Evolutionary conservation across 1,140 invertebrate genomes (phyloP), one percentile per base, ranked within the genome.

Genomic region (Bombus pyrosoma): DNA sequence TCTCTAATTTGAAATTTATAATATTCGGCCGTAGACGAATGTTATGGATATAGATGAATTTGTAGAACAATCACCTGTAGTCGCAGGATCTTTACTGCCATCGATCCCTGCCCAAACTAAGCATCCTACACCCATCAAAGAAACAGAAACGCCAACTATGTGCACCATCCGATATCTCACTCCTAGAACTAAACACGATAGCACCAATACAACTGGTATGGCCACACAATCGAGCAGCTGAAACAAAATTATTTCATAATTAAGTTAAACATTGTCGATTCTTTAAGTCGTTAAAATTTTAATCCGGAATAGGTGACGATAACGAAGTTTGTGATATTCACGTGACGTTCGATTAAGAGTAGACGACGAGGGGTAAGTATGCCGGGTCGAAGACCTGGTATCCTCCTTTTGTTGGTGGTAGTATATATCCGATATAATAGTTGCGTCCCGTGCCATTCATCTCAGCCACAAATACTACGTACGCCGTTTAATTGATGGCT

Each of bases 171-270:
- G 96, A 93, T 97, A 98, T 92, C 95, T 96, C 86, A 96, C 97
- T 83, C 96, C 97, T 87, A 96, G 96, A 93, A 96, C 97, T 90
- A 96, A 95, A 96, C 96, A 98, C 25, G 97, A 98, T 53, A 98
- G 94, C 15, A 97, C 96, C 87, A 98, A 93, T 9, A 98, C 98
- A 34, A 97, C 97, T 3, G 98, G 98, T 86, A 98, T 98, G 34
- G 97, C 97, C 84, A 98, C 98, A 94, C 98, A 98, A 91, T 98
- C 97, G 86, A 99, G 95, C 90, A 98, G 95, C 97, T 98, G 96
- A 95, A 97, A 97, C n/a, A 82, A 66, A 84, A 85, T 85, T 62
- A 47, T 43, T 25, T 15, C 28, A 28, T 18, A 53, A 53, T 53
- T 53, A 6, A 57, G 10, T 57, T 28, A 22, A 81, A 39, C 0